Evolutionary conservation across 1,140 invertebrate genomes (phyloP).

Genomic region (Maconellicoccus hirsutus): DNA sequence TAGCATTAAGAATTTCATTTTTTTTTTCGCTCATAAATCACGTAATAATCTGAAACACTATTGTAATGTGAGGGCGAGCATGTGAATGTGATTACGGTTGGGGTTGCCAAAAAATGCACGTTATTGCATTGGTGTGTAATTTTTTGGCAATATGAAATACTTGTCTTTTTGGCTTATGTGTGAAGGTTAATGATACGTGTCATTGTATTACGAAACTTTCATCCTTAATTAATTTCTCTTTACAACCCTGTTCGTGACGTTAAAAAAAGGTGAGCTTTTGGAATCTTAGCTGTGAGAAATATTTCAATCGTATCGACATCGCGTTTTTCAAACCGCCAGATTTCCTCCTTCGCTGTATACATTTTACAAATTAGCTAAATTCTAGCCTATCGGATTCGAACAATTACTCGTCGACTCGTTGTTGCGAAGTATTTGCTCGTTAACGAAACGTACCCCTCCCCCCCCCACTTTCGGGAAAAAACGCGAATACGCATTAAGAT

Average conservation of each 20-base stretch:
- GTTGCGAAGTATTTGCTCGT: neutral
- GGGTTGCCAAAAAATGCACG: neutral
- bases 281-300: no score
- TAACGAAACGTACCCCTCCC: neutral
- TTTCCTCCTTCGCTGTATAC: no score
- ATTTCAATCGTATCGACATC: no score
- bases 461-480: neutral
- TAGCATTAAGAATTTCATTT: neutral
- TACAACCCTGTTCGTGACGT: no score
- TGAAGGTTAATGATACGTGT: slow-evolving; percentile 11
- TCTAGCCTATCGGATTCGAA: no score
- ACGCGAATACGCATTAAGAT: neutral
- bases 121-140: neutral
- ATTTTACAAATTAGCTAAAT: no score
- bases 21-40: neutral
- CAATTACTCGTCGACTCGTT: neutral
- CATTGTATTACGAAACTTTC: neutral
- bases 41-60: neutral
- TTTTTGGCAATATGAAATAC: neutral
- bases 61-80: neutral
- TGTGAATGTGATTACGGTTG: neutral
- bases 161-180: neutral
- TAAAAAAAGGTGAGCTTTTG: no score
- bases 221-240: no score
- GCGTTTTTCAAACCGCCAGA: no score